Conservation (phyloP, 2,113 vertebrate species). For the Vireo altiloquus region DNA sequence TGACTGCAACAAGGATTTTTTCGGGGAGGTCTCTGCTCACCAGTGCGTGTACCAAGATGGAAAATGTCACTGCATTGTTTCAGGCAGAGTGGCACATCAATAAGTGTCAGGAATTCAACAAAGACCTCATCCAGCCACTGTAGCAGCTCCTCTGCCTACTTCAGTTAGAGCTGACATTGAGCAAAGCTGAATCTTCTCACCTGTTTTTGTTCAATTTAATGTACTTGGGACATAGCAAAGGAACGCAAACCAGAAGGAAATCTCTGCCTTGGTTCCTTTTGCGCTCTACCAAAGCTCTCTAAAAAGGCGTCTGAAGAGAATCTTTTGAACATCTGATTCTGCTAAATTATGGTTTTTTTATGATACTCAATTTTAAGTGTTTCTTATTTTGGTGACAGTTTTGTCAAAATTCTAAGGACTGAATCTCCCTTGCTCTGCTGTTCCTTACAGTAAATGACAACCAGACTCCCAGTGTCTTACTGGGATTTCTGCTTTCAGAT, state of each 20-base stretch:
- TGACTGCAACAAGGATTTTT: not conserved
- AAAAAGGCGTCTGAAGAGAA: not conserved
- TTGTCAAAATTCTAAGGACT: slow-evolving; percentile 6
- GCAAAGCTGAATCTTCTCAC: slow-evolving; percentile 25
- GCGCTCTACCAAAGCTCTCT: not conserved
- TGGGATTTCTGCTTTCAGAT: not conserved
- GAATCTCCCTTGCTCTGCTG: not conserved
- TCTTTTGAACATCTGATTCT: slow-evolving; percentile 35
- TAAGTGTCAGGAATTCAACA: not conserved
- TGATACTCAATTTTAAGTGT: not conserved
- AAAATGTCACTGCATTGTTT: not conserved
- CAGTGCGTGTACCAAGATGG: not conserved
- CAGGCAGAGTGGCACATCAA: not conserved
- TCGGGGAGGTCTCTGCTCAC: not conserved
- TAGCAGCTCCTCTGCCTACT: not conserved
- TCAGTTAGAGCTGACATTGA: not conserved
- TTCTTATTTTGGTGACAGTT: slow-evolving; percentile 21
- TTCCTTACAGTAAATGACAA: not conserved
- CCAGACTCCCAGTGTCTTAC: not conserved
- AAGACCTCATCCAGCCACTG: not conserved
- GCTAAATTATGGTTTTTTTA: not conserved
- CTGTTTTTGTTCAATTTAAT: slow-evolving; percentile 38
- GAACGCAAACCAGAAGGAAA: slow-evolving; percentile 19
- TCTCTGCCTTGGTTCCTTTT: not conserved
- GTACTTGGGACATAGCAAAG: not conserved